Evolutionary conservation across 2,888 invertebrate species (phyloP), one percentile per base, ranked within the genome.

Genomic region (Plusia festucae): DNA sequence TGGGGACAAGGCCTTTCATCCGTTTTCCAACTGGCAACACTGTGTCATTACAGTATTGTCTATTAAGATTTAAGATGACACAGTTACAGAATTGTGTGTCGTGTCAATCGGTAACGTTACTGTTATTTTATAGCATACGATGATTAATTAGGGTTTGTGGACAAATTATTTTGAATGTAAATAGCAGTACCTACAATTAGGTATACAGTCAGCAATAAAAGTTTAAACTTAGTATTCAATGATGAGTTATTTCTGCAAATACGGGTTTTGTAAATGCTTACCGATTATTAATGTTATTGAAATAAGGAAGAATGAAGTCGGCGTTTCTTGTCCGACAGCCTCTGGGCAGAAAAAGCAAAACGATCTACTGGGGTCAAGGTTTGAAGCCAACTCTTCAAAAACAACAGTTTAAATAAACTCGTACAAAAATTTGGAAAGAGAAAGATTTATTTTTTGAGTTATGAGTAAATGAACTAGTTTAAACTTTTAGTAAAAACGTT

Each of bases 1-100:
- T 64, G 73, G 53, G 81, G 64, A 73, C 81, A 82, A 82, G 81
- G 81, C 64, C 81, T 78, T 72, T 61, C 54, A 44, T 22, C 44
- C 34, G 72, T 72, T 74, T 81, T 81, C 73, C 76, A 78, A 52
- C 59, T 62, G 53, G 30, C 44, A 46, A 65, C 66, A 67, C 70
- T 15, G 67, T 68, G 68, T 53, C 53, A 32, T n/a, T 9, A 53
- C 58, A 62, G 53, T 53, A 66, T 70, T 70, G 66, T 74, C 6
- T 40, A 9, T 40, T 20, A 13, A 60, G 53, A 13, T 65, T 46
- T 53, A 53, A 13, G 58, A 20, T 49, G 32, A 22, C 70, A 65
- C 60, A 40, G 32, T 69, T 56, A 55, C 22, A 32, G n/a, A 2
- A 27, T 5, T 5, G 52, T 22, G 52, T 24, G 52, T 22, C 11